Percentiles rank a stretch among this genome's conserved stretches.
These are phyloP conservation scores for Nysson spinosus DNA, from an alignment of 2,888 invertebrate genomes.

Conservation along the genomic window DNA sequence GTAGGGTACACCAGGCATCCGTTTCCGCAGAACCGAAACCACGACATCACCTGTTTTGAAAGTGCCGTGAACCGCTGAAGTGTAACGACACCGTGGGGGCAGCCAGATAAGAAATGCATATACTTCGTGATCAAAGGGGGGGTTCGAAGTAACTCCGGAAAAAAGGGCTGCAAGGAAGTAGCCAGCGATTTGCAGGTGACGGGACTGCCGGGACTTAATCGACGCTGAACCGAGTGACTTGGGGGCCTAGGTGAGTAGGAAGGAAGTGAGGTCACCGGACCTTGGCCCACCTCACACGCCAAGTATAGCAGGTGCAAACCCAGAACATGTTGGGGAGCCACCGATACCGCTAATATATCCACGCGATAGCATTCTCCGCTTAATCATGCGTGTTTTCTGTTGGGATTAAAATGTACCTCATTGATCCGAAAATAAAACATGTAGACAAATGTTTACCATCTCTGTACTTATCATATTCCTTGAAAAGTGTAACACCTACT, in stretches of 20 bases:
- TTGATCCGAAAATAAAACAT: no score
- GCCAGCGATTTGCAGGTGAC: constrained; percentile 67
- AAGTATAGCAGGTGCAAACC: constrained; percentile 55
- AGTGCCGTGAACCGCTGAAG: constrained; percentile 39
- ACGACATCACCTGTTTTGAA: constrained; percentile 57
- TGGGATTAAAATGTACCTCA: background rate
- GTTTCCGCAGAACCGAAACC: constrained; percentile 53
- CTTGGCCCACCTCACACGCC: constrained; percentile 64
- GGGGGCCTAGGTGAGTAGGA: constrained; percentile 59
- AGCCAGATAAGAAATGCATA: constrained; percentile 57
- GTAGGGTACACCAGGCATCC: constrained; percentile 47
- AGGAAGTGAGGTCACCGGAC: constrained; percentile 72
- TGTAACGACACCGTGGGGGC: constrained; percentile 53
- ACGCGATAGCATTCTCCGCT: background rate
- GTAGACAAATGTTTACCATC: no score
- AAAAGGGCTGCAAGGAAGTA: constrained; percentile 66
- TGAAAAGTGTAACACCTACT: no score
- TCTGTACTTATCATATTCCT: no score
- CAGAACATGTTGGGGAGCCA: constrained; percentile 36
- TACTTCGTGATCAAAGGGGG: constrained; percentile 16
- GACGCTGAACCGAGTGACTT: constrained; percentile 39
- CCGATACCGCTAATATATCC: constrained; percentile 49
- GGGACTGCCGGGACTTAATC: constrained; percentile 52
- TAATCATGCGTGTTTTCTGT: background rate
- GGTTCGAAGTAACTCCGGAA: constrained; percentile 26